These are phyloP conservation scores for Sycophila texana DNA, from an alignment of 2,888 invertebrate genomes.

Conservation along the genomic window DNA sequence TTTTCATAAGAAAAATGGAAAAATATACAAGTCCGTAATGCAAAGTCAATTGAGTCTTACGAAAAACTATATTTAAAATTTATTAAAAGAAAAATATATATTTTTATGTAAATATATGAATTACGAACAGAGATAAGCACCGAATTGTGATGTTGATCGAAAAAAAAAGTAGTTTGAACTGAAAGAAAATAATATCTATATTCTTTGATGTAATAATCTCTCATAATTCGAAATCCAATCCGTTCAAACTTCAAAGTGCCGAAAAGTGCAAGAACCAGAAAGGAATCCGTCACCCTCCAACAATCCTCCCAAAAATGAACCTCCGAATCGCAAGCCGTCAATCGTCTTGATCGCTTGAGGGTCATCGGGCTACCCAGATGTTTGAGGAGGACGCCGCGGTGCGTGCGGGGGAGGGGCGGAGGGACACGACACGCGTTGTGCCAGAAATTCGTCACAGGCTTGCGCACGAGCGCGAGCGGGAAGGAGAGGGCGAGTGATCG, in stretches of 20 bases:
- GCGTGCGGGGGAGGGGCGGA: background rate
- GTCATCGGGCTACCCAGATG: slow-evolving; percentile 55
- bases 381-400: slow-evolving; percentile 18
- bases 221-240: background rate
- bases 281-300: background rate
- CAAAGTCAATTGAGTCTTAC: no score
- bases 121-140: no score
- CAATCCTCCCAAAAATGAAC: background rate
- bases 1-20: no score
- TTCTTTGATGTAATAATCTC: background rate
- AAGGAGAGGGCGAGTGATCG: slow-evolving; percentile 20
- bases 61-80: no score
- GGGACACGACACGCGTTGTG: slow-evolving; percentile 2
- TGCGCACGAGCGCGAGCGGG: background rate
- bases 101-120: no score
- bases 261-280: slow-evolving; percentile 1
- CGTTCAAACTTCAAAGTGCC: background rate
- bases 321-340: background rate
- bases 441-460: slow-evolving; percentile 43
- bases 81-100: no score
- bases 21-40: no score
- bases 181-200: no score
- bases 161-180: no score
- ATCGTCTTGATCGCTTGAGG: slow-evolving; percentile 53
- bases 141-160: no score